Conservation (phyloP, 2,113 vertebrate species). For the Saimiri boliviensis region DNA sequence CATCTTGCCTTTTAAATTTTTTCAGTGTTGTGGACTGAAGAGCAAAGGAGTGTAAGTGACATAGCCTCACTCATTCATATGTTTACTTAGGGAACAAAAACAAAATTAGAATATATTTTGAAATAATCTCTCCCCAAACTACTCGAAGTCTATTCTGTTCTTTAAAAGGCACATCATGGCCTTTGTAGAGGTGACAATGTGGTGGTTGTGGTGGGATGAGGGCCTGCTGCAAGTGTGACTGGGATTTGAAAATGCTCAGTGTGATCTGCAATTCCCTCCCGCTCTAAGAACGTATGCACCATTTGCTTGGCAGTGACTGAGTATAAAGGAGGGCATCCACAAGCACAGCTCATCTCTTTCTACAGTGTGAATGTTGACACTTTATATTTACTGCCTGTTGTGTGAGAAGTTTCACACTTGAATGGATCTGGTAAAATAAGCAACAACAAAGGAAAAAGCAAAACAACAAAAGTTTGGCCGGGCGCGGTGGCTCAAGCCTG, state of each 20-base stretch:
- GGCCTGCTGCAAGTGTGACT: background rate
- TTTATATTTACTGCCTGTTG: constrained; percentile 70
- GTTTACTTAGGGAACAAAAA: background rate
- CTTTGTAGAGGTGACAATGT: background rate
- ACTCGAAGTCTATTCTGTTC: background rate
- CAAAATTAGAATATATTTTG: background rate
- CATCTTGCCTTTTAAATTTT: background rate
- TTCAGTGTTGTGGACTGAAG: background rate
- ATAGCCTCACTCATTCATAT: background rate
- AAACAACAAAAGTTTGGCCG: background rate
- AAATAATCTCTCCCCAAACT: background rate
- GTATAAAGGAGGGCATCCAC: constrained; percentile 30
- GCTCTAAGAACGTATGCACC: background rate
- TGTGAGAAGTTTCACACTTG: constrained; percentile 73
- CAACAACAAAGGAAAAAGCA: background rate
- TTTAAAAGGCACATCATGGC: background rate
- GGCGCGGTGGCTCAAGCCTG: too few relatives aligned
- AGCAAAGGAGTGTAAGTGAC: background rate
- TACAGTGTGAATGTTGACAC: constrained; percentile 56
- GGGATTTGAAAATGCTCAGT: background rate
- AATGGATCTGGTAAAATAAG: constrained; percentile 56
- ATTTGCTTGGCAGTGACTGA: background rate
- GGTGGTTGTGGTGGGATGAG: background rate
- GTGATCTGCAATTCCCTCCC: too few relatives aligned
- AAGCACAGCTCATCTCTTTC: constrained; percentile 70